Percentiles rank a stretch among this genome's conserved stretches.
These are phyloP conservation scores for Toxonevra muliebris DNA, from an alignment of 2,888 invertebrate species.

Conservation along the genomic window DNA sequence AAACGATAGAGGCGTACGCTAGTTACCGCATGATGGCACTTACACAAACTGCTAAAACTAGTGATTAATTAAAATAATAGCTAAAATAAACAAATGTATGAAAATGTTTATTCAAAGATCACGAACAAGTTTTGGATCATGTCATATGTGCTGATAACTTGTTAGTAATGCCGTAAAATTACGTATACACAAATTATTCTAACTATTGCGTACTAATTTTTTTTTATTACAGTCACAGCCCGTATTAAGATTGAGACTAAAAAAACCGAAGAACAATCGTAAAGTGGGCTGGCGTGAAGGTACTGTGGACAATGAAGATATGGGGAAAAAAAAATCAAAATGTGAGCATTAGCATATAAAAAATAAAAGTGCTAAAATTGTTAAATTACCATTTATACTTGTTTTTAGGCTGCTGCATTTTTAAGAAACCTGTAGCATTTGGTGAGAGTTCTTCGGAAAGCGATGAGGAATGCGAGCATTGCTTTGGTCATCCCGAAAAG, in stretches of 20 bases:
- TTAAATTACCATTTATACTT: neutral
- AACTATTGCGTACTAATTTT: neutral
- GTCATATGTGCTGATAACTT: too few relatives aligned
- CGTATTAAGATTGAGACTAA: constrained; percentile 72
- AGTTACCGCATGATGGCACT: too few relatives aligned
- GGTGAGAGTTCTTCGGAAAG: constrained; percentile 89
- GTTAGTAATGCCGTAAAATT: too few relatives aligned
- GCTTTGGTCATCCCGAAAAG: constrained; percentile 82
- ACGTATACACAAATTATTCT: too few relatives aligned
- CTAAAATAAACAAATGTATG: too few relatives aligned
- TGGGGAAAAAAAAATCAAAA: constrained; percentile 97
- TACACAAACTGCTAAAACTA: too few relatives aligned
- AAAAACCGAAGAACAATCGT: constrained; percentile 75
- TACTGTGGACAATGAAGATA: constrained; percentile 93
- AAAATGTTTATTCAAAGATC: too few relatives aligned
- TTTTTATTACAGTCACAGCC: constrained; percentile 54
- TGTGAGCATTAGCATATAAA: constrained; percentile 71
- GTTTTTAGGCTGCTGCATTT: constrained; percentile 88
- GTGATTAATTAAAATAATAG: neutral
- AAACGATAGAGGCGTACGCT: neutral
- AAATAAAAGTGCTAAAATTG: neutral
- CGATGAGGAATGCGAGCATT: constrained; percentile 86
- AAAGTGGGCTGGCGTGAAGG: constrained; percentile 91
- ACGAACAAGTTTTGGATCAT: too few relatives aligned
- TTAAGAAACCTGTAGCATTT: constrained; percentile 87